phyloP scores from a whole-genome alignment of 2,888 invertebrate species.

The Octodonta nipae region DNA sequence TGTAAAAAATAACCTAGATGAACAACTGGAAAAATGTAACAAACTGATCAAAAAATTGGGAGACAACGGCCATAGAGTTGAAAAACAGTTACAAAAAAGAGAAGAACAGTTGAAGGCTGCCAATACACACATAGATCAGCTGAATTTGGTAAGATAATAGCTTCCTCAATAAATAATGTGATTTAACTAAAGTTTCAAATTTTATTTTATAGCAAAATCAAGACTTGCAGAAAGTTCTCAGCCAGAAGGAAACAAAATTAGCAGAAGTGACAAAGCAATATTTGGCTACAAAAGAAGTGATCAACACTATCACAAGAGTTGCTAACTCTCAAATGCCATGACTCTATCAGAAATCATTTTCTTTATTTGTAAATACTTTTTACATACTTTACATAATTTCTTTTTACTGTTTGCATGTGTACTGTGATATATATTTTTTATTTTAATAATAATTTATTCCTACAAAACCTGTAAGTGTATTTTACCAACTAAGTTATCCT shows the following conservation, averaged over 20 bases:
- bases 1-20: slow-evolving; percentile 17
- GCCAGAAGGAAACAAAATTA: slow-evolving; percentile 20
- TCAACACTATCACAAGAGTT: slow-evolving; percentile 29
- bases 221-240: slow-evolving; percentile 22
- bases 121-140: slow-evolving; percentile 20
- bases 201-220: slow-evolving; percentile 22
- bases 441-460: no score
- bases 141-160: slow-evolving; percentile 22
- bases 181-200: not conserved
- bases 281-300: slow-evolving; percentile 21
- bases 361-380: no score
- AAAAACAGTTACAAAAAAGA: slow-evolving; percentile 25
- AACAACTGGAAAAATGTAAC: slow-evolving; percentile 22
- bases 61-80: slow-evolving; percentile 26
- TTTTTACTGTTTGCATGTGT: no score
- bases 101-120: slow-evolving; percentile 24
- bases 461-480: no score
- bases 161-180: slow-evolving; percentile 2
- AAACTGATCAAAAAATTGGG: slow-evolving; percentile 23
- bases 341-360: no score
- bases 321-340: slow-evolving; percentile 16
- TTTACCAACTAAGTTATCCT: no score
- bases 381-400: no score
- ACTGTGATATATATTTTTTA: no score
- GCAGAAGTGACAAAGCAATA: slow-evolving; percentile 22